Conservation (phyloP, 2,113 vertebrate species). For the Podarcis raffonei region DNA sequence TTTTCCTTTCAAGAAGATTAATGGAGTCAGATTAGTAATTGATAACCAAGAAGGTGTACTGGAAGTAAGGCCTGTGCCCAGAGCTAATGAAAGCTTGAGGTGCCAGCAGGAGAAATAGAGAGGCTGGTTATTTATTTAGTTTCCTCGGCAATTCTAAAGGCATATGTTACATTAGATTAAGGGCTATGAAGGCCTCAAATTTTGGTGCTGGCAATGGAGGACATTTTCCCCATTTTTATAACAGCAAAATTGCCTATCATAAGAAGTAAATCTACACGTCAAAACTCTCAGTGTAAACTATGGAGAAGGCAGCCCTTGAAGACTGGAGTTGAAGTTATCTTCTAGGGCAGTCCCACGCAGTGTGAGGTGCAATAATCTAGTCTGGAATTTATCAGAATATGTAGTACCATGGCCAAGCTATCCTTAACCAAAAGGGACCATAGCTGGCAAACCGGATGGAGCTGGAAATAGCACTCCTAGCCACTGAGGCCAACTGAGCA, state of each 20-base stretch:
- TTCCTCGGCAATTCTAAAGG: not conserved
- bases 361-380: no score
- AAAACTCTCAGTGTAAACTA: not conserved
- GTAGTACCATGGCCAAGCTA: no score
- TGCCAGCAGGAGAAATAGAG: not conserved
- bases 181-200: not conserved
- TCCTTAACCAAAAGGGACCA: no score
- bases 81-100: not conserved
- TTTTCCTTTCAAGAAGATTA: slow-evolving; percentile 68
- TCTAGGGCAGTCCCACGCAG: no score
- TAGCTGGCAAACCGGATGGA: no score
- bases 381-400: no score
- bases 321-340: not conserved
- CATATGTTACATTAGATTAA: not conserved
- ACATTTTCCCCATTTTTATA: not conserved
- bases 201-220: accelerated
- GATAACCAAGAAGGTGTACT: slow-evolving; percentile 52
- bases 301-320: not conserved
- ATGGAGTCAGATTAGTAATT: slow-evolving; percentile 42
- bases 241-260: not conserved
- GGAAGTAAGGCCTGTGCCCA: slow-evolving; percentile 28
- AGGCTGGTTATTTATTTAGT: not conserved
- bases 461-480: no score
- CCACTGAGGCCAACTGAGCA: no score
- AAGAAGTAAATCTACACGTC: not conserved